Base-by-base conservation (phyloP, 1,140 invertebrate species). In the Delia radicum region DNA sequence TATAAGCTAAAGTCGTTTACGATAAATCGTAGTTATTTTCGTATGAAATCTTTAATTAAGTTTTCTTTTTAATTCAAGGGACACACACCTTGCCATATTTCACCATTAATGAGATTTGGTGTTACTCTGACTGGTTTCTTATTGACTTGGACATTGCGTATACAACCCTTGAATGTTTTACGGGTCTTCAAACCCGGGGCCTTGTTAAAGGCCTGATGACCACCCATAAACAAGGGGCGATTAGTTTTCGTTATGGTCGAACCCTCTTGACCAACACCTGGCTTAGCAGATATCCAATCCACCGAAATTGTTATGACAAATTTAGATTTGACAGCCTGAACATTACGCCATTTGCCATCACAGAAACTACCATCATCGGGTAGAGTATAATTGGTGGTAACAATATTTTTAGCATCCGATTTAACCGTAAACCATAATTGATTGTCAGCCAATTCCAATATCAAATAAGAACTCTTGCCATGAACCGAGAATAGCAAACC, bases 311-410 rank as follows among this genome's bases (percentile, higher is more conserved):
- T 83, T 46, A 85, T 82, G 48, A 84, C 80, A 74, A 81, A 84
- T 76, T 87, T 81, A 24, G 81, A 84, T 77, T 85, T 85, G n/a
- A 82, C 79, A n/a, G 80, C 80, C 72, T 79, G 79, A 0, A 84
- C 81, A 73, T 80, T 92, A 83, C 98, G 97, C 96, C 97, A 99
- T 29, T 95, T 89, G 33, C 97, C 97, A 88, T 99, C 96, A 85
- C 97, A 99, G 28, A 96, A 89, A 29, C 91, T 90, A 82, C 93
- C 91, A 31, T 91, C 89, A n/a, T 90, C 88, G 21, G 89, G 88
- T 4, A 94, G 91, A 24, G 89, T 90, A 83, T 92, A 96, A 0
- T 88, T 90, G 1, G 95, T 91, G 3, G 75, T 62, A 2, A 91
- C 90, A 77, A 96, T 93, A 0, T 91, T 90, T 6, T 95, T 95